These are phyloP conservation scores for Melinaea marsaeus DNA, from an alignment of 2,888 invertebrate genomes.

Conservation along the genomic window DNA sequence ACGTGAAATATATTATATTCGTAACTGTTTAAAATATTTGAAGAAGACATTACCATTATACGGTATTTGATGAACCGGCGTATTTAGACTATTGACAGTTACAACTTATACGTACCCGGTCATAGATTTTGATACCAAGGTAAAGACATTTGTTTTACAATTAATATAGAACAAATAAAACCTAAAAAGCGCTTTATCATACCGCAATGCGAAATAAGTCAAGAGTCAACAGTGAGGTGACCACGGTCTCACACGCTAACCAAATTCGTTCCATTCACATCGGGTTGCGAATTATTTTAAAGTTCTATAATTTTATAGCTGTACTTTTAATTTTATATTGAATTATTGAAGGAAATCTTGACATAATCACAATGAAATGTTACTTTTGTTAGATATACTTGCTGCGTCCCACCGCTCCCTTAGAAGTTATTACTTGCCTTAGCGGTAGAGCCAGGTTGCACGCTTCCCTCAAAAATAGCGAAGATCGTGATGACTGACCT, in stretches of 20 bases:
- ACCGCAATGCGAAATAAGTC: constrained; percentile 30
- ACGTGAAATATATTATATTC: no score
- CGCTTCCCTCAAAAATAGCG: no score
- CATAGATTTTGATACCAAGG: background rate
- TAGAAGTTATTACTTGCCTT: no score
- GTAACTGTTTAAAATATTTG: no score
- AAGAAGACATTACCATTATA: no score
- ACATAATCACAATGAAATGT: constrained; percentile 20
- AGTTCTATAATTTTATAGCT: constrained; percentile 30
- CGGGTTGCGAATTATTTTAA: constrained; percentile 20
- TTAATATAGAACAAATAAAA: constrained; percentile 13
- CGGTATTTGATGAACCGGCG: no score
- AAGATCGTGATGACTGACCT: no score
- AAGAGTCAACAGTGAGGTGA: constrained; percentile 17
- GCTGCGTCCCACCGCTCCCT: no score
- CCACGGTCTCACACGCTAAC: constrained; percentile 18
- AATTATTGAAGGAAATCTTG: constrained; percentile 22
- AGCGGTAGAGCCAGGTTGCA: no score
- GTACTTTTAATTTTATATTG: background rate
- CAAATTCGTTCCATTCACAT: constrained; percentile 13
- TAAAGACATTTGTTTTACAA: constrained; percentile 6
- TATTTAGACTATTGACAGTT: no score
- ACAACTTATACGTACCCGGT: background rate
- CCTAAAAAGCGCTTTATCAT: constrained; percentile 2
- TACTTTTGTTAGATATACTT: constrained; percentile 19